Base-by-base conservation (phyloP, 2,113 vertebrate species). In the Ammodytes marinus region DNA sequence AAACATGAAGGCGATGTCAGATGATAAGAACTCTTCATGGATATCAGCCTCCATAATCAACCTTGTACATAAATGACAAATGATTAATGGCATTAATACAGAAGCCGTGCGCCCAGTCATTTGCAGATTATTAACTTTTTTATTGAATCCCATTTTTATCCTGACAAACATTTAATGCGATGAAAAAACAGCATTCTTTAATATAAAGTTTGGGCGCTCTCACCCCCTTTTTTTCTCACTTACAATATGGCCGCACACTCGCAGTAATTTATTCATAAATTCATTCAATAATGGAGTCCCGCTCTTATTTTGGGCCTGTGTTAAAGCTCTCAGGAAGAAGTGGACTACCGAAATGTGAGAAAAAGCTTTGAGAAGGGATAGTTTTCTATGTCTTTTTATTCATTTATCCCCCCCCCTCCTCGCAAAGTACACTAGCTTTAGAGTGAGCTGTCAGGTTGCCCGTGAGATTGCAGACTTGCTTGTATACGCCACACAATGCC, bases 191-290 rank as follows among this genome's bases (percentile, higher is more conserved):
- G 82, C 71, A 76, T 61, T 70, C 46, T 84, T 79, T 73, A 53
- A 75, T 61, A 83, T 82, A 83, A 79, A 88, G 46, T 78, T 81
- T 57, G 3, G 27, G 9, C 9, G 3, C 73, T 80, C 49, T 50
- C 37, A 86, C 55, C 63, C 68, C 27, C 27, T 27, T 27, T 69
- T 79, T 69, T 81, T 85, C 60, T 69, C 66, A 10, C 53, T 27
- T 27, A 27, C 27, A 27, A 47, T 69, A 45, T 68, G 68, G 55
- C 67, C 74, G 17, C 79, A n/a, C 58, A 11, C 27, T 27, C 27
- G 69, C 74, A 19, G 59, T 93, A 83, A 93, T 89, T 86, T 93
- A 89, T 94, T 94, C 81, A 84, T 88, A 87, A 61, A 83, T 87
- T 78, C 77, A 60, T 82, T 91, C 79, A 89, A 85, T 91, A 87